Evolutionary conservation across 2,797 vertebrate genomes (phyloP).

Genomic region (Chelidonichthys spinosus): DNA sequence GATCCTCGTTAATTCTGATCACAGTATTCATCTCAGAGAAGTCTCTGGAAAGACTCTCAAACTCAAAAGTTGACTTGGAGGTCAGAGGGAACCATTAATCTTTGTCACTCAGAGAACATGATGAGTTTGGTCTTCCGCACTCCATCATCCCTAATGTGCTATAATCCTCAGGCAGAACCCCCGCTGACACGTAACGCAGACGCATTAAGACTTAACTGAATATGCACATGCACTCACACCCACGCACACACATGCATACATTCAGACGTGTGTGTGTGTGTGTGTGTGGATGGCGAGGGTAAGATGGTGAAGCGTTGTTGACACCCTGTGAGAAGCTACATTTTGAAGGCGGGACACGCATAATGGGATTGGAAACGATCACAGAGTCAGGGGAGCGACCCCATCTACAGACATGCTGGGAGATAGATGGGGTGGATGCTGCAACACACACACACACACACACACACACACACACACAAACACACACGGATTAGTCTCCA

Average conservation of each 20-base stretch:
- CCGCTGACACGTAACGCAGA: constrained; percentile 42
- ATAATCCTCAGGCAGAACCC: constrained; percentile 26
- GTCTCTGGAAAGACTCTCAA: constrained; percentile 55
- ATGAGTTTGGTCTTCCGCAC: constrained; percentile 43
- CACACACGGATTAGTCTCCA: constrained; percentile 2
- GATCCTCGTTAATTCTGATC: constrained; percentile 73
- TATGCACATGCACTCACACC: constrained; percentile 8
- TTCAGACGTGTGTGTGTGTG: constrained; percentile 7
- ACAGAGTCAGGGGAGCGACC: constrained; percentile 40
- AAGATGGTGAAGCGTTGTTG: constrained; percentile 18
- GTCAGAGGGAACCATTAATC: constrained; percentile 70
- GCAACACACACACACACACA: neutral
- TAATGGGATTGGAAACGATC: constrained; percentile 70
- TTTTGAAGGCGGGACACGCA: constrained; percentile 59
- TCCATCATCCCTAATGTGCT: constrained; percentile 54
- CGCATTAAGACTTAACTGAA: constrained; percentile 18
- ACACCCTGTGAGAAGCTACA: constrained; percentile 33
- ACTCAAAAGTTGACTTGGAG: constrained; percentile 63
- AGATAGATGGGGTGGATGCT: constrained; percentile 37
- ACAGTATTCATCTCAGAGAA: constrained; percentile 58
- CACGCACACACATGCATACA: neutral
- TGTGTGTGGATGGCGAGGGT: neutral
- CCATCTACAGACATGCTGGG: constrained; percentile 18
- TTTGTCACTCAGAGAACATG: constrained; percentile 62
- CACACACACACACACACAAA: constrained; percentile 7